Evolutionary conservation across 2,113 vertebrate genomes (phyloP).

Genomic region (Geococcyx californianus): DNA sequence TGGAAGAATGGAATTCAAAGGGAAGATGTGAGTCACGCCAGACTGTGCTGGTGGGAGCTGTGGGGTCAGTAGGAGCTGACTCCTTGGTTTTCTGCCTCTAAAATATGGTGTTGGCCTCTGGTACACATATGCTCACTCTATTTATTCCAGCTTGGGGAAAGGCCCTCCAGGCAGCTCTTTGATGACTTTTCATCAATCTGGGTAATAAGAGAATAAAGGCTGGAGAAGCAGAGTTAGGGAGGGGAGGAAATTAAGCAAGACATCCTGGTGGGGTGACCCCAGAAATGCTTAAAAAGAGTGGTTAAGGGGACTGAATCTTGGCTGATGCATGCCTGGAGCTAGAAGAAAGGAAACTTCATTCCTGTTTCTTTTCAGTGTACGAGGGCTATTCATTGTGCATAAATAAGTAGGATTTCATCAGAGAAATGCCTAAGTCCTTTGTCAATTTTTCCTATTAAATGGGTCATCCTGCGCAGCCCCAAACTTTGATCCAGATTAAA

Average conservation of each 20-base stretch:
- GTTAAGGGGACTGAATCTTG: background rate
- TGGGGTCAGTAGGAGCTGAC: background rate
- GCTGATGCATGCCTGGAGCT: background rate
- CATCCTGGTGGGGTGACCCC: background rate
- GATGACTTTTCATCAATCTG: background rate
- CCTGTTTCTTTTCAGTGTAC: background rate
- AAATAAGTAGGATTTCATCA: slow-evolving; percentile 3
- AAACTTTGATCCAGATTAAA: slow-evolving; percentile 45
- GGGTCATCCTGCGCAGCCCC: background rate
- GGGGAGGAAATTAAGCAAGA: background rate
- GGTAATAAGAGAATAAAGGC: background rate
- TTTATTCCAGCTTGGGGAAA: background rate
- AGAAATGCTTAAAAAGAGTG: background rate
- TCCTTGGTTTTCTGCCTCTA: background rate
- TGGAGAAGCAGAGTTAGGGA: background rate
- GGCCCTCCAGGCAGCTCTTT: background rate
- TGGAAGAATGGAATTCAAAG: background rate
- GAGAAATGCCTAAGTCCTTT: slow-evolving; percentile 1
- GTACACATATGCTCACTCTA: background rate
- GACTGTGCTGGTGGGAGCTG: background rate
- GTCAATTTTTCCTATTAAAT: slow-evolving; percentile 38
- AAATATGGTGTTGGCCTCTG: background rate
- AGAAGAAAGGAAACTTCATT: background rate
- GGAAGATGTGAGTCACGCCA: background rate
- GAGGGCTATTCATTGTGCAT: background rate